These are phyloP conservation scores for Probosciger aterrimus DNA, from an alignment of 2,113 vertebrate genomes.

Conservation along the genomic window DNA sequence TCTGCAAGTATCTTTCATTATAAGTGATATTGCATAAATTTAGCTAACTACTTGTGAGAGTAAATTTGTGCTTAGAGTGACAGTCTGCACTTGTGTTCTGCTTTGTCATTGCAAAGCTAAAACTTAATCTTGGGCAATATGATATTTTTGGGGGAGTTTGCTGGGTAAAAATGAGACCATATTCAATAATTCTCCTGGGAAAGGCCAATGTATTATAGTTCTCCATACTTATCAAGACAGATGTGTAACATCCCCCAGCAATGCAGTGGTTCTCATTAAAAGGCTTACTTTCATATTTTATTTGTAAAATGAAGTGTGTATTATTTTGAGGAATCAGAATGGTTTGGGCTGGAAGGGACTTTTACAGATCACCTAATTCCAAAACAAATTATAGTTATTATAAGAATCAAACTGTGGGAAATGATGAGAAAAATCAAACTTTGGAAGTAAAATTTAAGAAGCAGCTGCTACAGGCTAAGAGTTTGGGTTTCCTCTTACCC, in stretches of 20 bases:
- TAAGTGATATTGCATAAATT: rapidly evolving
- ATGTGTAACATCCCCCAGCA: background rate
- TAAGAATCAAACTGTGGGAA: background rate
- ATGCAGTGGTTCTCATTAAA: background rate
- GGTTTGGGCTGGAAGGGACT: background rate
- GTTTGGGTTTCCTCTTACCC: background rate
- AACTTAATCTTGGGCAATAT: background rate
- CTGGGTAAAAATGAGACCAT: background rate
- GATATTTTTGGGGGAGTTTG: background rate
- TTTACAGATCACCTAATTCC: background rate
- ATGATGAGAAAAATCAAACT: background rate
- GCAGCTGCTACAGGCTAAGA: background rate
- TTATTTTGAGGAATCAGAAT: background rate
- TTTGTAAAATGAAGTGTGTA: background rate
- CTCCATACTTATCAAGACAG: background rate
- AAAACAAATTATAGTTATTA: background rate
- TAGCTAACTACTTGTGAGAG: background rate
- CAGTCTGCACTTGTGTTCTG: background rate
- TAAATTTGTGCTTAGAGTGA: background rate
- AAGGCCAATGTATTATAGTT: background rate
- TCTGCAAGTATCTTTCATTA: background rate
- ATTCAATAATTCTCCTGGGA: background rate
- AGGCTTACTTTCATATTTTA: background rate
- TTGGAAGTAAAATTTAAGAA: background rate
- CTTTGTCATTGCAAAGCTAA: background rate